phyloP scores from a whole-genome alignment of 2,797 vertebrate genomes.

The Limnodromus scolopaceus region DNA sequence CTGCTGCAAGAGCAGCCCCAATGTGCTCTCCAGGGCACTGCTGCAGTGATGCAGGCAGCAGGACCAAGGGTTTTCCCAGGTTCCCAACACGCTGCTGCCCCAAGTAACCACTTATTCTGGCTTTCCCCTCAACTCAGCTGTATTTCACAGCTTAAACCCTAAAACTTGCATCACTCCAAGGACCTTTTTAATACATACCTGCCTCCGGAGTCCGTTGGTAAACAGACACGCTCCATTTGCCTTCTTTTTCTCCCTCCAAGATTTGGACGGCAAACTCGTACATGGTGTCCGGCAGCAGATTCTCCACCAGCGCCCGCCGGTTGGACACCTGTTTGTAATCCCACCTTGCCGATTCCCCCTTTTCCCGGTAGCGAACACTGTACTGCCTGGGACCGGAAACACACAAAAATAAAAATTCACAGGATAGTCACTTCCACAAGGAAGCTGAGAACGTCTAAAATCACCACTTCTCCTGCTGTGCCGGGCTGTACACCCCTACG shows the following conservation, averaged over 20 bases:
- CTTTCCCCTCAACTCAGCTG: not conserved
- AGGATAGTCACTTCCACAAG: not conserved
- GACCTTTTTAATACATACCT: slow-evolving; percentile 77
- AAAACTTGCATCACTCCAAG: not conserved
- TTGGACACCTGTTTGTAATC: slow-evolving; percentile 89
- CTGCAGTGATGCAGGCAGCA: not conserved
- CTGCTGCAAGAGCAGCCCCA: not conserved
- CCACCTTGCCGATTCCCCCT: slow-evolving; percentile 95
- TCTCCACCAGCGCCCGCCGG: slow-evolving; percentile 88
- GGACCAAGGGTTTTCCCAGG: not conserved
- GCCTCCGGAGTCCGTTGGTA: slow-evolving; percentile 97
- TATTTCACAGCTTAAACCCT: not conserved
- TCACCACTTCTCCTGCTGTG: not conserved
- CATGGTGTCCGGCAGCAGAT: slow-evolving; percentile 91
- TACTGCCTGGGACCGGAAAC: slow-evolving; percentile 82
- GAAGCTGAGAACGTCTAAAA: not conserved
- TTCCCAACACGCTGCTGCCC: not conserved
- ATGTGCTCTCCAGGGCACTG: not conserved
- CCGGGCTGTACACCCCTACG: not conserved
- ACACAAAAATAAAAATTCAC: not conserved
- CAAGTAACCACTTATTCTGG: not conserved
- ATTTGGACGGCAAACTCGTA: slow-evolving; percentile 96
- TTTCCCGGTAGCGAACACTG: slow-evolving; percentile 91
- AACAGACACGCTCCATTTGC: slow-evolving; percentile 93
- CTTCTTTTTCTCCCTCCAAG: slow-evolving; percentile 85